Evolutionary conservation across 2,113 vertebrate species (phyloP), one percentile per base, ranked within the genome.

Genomic region (Microtus richardsoni): DNA sequence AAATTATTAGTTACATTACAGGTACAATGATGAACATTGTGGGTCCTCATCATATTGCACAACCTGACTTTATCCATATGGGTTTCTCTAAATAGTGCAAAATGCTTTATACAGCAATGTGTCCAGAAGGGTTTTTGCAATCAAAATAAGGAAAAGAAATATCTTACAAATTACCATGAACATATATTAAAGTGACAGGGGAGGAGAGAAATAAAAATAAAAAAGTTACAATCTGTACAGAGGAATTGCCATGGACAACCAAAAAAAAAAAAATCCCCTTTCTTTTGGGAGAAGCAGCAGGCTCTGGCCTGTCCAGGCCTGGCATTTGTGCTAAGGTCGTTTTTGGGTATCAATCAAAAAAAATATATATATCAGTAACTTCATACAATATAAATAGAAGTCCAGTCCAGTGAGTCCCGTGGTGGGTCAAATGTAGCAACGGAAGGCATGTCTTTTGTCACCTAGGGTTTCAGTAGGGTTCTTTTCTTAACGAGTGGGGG

Each of bases 81-180:
- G 98, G 97, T 99, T 99, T 98, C 98, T 99, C 99, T 99, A 99
- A 99, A 99, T 99, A 99, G 99, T 99, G 99, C 99, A 99, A 99
- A 99, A 99, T 98, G 98, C 96, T 99, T 99, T 99, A 98, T 98
- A 99, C 99, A 99, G 99, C 99, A 99, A 99, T 99, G 99, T 99
- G 99, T 98, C 99, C 98, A 96, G 97, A 99, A 99, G 98, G 97
- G 97, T 97, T 98, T 98, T 96, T 95, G 98, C 99, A 98, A 99
- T 98, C 98, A 93, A 99, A 99, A 97, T 93, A 98, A 97, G 89
- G 88, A 98, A 97, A 97, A 97, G 97, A 97, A 94, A 92, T 98
- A 98, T 99, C 99, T 99, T 99, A 99, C 99, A 99, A 98, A 98
- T 98, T 98, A 98, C 98, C 98, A 98, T 96, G 97, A 98, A 99